Percentiles rank a stretch among this genome's conserved stretches.
These are phyloP conservation scores for Herpailurus yagouaroundi DNA, from an alignment of 2,113 vertebrate species.

Conservation along the genomic window DNA sequence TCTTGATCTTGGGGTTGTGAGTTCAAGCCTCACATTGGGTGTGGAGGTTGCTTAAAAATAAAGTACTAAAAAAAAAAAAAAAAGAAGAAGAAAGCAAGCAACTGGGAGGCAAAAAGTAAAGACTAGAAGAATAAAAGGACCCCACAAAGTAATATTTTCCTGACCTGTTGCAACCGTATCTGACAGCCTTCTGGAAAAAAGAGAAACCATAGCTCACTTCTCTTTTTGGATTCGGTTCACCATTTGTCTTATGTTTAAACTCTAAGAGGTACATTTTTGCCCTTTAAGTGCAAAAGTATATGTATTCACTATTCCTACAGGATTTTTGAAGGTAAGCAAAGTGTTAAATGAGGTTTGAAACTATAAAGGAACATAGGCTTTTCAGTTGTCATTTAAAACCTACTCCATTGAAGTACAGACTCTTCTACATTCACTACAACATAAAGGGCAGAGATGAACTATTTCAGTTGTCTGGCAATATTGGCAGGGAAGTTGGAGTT, in stretches of 20 bases:
- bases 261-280: slow-evolving; percentile 29
- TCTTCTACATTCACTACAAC: background rate
- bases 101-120: background rate
- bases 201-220: background rate
- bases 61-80: background rate
- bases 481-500: slow-evolving; percentile 35
- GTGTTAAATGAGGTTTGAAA: slow-evolving; percentile 21
- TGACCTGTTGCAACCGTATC: background rate
- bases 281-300: background rate
- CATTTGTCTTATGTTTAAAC: background rate
- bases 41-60: background rate
- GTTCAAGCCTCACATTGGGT: background rate
- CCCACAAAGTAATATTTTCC: background rate
- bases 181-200: background rate
- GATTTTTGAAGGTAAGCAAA: slow-evolving; percentile 46
- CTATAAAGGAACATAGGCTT: background rate
- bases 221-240: background rate
- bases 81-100: background rate
- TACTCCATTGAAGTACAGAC: background rate
- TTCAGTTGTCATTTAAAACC: slow-evolving; percentile 17
- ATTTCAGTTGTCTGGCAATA: slow-evolving; percentile 32
- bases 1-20: background rate
- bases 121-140: background rate
- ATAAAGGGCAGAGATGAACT: background rate
- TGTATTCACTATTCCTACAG: background rate